Evolutionary conservation across 2,888 invertebrate genomes (phyloP).

Genomic region (Epiblema foenella): DNA sequence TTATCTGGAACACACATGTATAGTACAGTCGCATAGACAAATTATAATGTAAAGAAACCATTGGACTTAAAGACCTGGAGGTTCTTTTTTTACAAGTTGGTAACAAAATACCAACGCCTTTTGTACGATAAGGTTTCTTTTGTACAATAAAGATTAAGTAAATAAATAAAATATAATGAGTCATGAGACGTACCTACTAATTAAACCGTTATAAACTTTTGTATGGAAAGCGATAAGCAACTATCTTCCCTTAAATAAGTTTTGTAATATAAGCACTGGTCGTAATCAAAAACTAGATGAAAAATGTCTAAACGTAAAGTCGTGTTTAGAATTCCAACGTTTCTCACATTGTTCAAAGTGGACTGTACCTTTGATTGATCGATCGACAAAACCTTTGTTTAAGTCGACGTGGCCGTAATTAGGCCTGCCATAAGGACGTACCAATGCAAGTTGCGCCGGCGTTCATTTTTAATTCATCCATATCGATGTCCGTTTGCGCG

Average conservation of each 20-base stretch:
- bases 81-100: too few relatives aligned
- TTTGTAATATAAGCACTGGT: background rate
- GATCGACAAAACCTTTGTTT: background rate
- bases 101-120: too few relatives aligned
- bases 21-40: too few relatives aligned
- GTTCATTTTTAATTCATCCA: conserved; percentile 1
- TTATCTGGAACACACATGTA: too few relatives aligned
- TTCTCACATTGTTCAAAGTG: background rate
- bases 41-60: too few relatives aligned
- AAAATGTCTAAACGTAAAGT: background rate
- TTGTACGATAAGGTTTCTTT: too few relatives aligned
- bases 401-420: background rate
- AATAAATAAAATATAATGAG: too few relatives aligned
- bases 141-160: too few relatives aligned
- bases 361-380: background rate
- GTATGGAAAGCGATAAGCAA: background rate
- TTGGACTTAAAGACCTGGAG: too few relatives aligned
- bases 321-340: background rate
- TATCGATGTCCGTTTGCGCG: background rate
- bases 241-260: background rate
- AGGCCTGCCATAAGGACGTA: background rate
- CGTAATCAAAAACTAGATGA: too few relatives aligned
- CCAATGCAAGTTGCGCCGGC: conserved; percentile 2
- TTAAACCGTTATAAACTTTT: too few relatives aligned
- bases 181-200: too few relatives aligned